Evolutionary conservation across 2,888 invertebrate species (phyloP).

Genomic region (Rutpela maculata): DNA sequence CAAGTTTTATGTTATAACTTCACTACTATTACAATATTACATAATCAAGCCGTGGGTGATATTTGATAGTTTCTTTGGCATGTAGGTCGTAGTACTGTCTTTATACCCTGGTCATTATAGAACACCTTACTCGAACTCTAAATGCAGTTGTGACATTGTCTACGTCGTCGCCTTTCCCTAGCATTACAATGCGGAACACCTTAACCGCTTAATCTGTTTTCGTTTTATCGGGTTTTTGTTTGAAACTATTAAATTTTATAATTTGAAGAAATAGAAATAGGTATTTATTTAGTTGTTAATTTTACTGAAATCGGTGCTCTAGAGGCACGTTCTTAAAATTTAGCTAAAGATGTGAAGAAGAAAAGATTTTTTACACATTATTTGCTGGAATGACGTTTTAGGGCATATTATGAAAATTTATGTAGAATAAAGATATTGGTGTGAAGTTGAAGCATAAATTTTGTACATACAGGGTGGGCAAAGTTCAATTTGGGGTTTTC

Average conservation of each 20-base stretch:
- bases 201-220: not conserved
- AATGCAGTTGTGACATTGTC: slow-evolving; percentile 3
- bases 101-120: not conserved
- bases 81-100: slow-evolving; percentile 1
- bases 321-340: no score
- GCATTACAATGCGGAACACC: not conserved
- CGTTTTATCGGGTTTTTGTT: not conserved
- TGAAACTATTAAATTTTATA: not conserved
- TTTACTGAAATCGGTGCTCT: no score
- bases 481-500: no score
- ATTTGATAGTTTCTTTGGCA: slow-evolving; percentile 4
- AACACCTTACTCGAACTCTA: not conserved
- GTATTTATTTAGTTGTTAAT: no score
- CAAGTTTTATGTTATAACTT: not conserved
- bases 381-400: no score
- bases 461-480: no score
- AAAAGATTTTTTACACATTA: no score
- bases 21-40: not conserved
- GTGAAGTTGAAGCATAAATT: no score
- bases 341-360: no score
- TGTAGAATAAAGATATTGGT: no score
- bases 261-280: no score
- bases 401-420: no score
- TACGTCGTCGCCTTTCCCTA: not conserved
- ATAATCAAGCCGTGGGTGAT: slow-evolving; percentile 1